Conservation (phyloP, 2,888 invertebrate species). For the Himalopsyche anomala region DNA sequence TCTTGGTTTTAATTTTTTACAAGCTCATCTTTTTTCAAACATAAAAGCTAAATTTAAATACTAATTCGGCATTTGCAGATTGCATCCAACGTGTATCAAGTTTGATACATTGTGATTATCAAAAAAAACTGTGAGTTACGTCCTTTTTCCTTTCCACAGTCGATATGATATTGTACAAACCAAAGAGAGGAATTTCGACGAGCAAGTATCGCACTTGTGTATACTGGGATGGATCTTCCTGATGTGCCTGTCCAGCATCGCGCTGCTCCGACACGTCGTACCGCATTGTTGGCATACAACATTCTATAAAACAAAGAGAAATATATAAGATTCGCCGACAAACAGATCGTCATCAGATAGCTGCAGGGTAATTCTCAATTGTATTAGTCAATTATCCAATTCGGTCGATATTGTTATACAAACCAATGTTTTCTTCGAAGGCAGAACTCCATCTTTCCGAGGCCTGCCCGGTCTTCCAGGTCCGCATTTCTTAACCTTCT, state of each 20-base stretch:
- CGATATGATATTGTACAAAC: not conserved
- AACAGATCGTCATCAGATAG: not conserved
- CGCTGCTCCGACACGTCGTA: conserved; percentile 25
- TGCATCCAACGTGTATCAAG: no score
- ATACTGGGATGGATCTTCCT: conserved; percentile 35
- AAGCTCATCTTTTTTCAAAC: no score
- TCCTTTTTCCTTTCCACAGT: no score
- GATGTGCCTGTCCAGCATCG: conserved; percentile 50
- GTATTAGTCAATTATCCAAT: no score
- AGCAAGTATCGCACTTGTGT: conserved; percentile 46
- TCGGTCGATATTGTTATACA: not conserved
- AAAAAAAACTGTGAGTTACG: no score
- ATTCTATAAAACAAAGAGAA: conserved; percentile 1
- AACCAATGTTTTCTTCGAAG: not conserved
- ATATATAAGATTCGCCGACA: not conserved
- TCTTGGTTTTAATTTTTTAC: no score
- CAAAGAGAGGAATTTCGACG: conserved; percentile 43
- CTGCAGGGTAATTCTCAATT: not conserved
- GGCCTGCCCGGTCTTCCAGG: not conserved
- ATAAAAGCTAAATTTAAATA: no score
- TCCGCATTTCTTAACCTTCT: not conserved
- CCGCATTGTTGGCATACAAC: conserved; percentile 50
- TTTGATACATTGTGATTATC: no score
- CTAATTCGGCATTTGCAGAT: no score
- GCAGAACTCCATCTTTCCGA: not conserved